Evolutionary conservation across 2,113 vertebrate species (phyloP).

Genomic region (Caranx ignobilis): DNA sequence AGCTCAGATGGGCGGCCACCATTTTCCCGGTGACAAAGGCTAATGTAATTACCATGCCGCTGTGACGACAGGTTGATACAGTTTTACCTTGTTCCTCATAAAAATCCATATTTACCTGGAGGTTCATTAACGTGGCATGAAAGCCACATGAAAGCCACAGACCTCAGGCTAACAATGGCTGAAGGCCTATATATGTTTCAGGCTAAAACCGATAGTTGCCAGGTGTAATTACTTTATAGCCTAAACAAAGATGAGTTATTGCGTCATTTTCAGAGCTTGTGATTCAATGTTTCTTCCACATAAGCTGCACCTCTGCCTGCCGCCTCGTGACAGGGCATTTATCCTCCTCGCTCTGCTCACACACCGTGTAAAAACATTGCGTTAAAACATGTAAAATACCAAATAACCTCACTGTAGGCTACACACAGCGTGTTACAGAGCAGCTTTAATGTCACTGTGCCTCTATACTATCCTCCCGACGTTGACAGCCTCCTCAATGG

Average conservation of each 20-base stretch:
- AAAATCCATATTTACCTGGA: background rate
- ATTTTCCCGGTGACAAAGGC: constrained; percentile 65
- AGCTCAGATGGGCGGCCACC: constrained; percentile 70
- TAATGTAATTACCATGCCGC: constrained; percentile 17
- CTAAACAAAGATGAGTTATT: background rate
- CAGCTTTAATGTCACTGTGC: background rate
- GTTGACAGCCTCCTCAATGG: constrained; percentile 67
- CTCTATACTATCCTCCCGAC: background rate
- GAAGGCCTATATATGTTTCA: background rate
- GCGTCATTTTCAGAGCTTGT: constrained; percentile 20
- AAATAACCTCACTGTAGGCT: background rate
- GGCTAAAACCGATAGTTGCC: background rate
- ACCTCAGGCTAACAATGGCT: background rate
- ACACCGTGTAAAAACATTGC: background rate
- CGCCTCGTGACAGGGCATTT: constrained; percentile 65
- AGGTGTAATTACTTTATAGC: background rate
- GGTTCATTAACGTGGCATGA: background rate
- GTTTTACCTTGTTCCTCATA: background rate
- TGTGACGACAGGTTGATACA: constrained; percentile 4
- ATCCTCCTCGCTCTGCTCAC: background rate
- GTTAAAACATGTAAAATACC: background rate
- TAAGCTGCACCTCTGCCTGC: background rate
- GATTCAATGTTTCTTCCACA: background rate
- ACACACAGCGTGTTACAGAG: background rate
- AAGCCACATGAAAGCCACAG: background rate